Base-by-base conservation (phyloP, 1,140 invertebrate genomes). In the Aphelinus certus region DNA sequence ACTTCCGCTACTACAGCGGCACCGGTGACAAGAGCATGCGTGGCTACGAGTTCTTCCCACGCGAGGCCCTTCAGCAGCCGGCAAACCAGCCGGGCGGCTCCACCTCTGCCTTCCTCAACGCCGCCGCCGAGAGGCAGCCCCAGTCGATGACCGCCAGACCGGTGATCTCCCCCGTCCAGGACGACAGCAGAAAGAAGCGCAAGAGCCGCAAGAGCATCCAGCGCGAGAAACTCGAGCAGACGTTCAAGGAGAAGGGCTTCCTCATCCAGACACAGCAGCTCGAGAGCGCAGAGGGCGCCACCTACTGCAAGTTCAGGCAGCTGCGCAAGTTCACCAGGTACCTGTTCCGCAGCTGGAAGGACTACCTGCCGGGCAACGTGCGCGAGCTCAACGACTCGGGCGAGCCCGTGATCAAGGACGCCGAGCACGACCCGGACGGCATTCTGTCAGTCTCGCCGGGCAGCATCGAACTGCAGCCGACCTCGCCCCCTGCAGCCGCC, bases 281-380 rank as follows among this genome's bases (percentile, higher is more conserved):
- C 48, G 95, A 96, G 83, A 96, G 95, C 0, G 95, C 95, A 0
- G 95, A 97, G 84, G 95, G 95, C 0, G 95, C 95, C 0, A 97
- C 95, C 0, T 97, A 97, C 81, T 97, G 96, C 86, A 97, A 97
- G 85, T 97, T 97, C 82, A 88, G 95, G 58, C 96, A 97, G 81
- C 86, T 97, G 7, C 89, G 95, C 75, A 97, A 97, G 83, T 97
- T 97, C 80, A 97, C 96, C 0, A 90, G 95, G 48, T 97, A 97
- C 84, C 88, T 97, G 58, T 96, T 97, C 79, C 90, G 96, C 70
- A 96, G 95, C 81, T 97, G 95, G 95, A 96, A 96, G 83, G 95
- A 97, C 84, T 96, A 97, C 84, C 88, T 97, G 42, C 95, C 96
- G 0, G 95, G 93, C 0, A 94, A 94, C 76, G 89, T 95, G 56